Evolutionary conservation across 2,888 invertebrate genomes (phyloP).

Genomic region (Pristionchus fissidentatus): DNA sequence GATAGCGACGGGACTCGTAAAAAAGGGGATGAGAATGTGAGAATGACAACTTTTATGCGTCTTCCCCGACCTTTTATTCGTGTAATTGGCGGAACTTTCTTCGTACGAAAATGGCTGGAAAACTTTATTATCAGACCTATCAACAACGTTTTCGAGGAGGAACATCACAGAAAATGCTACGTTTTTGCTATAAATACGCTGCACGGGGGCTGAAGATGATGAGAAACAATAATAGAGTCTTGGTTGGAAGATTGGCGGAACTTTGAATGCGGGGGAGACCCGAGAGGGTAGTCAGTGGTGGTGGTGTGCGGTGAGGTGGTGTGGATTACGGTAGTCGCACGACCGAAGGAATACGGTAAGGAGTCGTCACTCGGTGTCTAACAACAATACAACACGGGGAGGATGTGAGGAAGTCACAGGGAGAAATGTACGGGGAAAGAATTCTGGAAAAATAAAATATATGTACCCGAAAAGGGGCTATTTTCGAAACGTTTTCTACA

Average conservation of each 20-base stretch:
- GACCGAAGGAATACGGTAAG: not conserved
- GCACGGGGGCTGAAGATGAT: too few relatives aligned
- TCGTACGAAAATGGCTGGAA: too few relatives aligned
- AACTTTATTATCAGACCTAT: constrained; percentile 40
- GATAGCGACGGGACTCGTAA: not conserved
- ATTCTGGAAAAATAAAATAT: not conserved
- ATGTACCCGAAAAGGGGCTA: not conserved
- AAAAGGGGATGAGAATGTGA: not conserved
- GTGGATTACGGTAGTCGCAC: constrained; percentile 24
- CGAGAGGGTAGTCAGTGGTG: constrained; percentile 29
- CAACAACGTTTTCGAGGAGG: constrained; percentile 43
- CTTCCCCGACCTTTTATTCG: too few relatives aligned
- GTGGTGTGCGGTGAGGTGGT: constrained; percentile 23
- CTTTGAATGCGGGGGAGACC: constrained; percentile 9
- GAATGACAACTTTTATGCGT: not conserved
- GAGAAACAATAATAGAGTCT: constrained; percentile 12
- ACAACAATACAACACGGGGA: not conserved
- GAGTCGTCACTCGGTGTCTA: constrained; percentile 30
- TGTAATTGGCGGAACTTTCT: too few relatives aligned
- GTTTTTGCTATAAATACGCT: constrained; percentile 21
- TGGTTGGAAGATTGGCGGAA: constrained; percentile 4
- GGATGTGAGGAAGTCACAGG: constrained; percentile 13
- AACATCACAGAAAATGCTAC: constrained; percentile 42
- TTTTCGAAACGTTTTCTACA: not conserved
- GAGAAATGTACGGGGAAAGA: constrained; percentile 31